phyloP scores from a whole-genome alignment of 2,113 vertebrate species.

The Oncorhynchus mykiss region DNA sequence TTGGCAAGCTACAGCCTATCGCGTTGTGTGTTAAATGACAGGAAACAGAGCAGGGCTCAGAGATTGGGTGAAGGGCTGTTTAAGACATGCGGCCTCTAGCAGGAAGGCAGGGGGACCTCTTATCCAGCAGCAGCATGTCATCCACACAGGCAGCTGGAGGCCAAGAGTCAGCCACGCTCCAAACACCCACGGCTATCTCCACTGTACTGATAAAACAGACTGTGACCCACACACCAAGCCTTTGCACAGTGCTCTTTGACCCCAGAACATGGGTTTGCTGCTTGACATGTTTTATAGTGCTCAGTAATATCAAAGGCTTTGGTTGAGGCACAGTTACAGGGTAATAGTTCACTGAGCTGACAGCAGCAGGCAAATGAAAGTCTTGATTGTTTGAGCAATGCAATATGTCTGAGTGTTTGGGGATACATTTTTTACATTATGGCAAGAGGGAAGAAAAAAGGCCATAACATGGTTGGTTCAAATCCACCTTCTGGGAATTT shows the following conservation, averaged over 20 bases:
- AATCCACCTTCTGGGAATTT: slow-evolving; percentile 38
- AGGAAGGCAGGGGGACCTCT: slow-evolving; percentile 22
- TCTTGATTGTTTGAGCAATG: slow-evolving; percentile 46
- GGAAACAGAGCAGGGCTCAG: slow-evolving; percentile 26
- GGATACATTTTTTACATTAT: slow-evolving; percentile 43
- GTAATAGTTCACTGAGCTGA: slow-evolving; percentile 11
- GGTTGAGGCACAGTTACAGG: neutral
- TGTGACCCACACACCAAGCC: neutral
- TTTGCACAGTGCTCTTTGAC: neutral
- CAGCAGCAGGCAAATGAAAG: slow-evolving; percentile 8
- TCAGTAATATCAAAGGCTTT: neutral
- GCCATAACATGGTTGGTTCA: slow-evolving; percentile 33
- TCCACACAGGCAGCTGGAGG: slow-evolving; percentile 8
- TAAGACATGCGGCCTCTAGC: slow-evolving; percentile 22
- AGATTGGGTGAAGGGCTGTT: slow-evolving; percentile 29
- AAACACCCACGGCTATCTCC: neutral
- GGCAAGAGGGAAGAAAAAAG: slow-evolving; percentile 26
- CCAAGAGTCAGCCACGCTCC: slow-evolving; percentile 22
- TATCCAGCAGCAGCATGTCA: slow-evolving; percentile 9
- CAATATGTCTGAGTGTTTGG: slow-evolving; percentile 53
- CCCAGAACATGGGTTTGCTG: slow-evolving; percentile 8
- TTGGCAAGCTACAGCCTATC: slow-evolving; percentile 10
- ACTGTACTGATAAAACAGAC: neutral
- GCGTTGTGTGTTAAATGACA: slow-evolving; percentile 29
- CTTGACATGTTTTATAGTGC: neutral